A percentile compares a stretch with the other conserved stretches of the same genome.
Conservation (phyloP, 2,888 invertebrate species). For the Cerceris rybyensis region DNA sequence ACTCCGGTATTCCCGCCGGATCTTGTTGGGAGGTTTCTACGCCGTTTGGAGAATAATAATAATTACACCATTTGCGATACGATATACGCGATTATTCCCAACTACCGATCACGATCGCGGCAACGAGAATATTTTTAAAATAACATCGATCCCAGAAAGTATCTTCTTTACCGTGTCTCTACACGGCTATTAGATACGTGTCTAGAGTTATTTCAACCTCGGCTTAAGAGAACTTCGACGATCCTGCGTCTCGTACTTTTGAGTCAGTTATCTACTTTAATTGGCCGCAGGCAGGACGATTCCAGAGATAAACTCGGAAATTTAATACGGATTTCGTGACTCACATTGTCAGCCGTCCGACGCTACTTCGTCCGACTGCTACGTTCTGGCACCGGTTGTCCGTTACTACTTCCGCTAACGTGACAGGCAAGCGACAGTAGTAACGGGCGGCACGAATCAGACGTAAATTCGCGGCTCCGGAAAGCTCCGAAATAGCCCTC, state of each 20-base stretch:
- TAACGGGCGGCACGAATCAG: slow-evolving; percentile 40
- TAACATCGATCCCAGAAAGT: not conserved
- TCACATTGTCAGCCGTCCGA: not conserved
- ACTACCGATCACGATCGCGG: not conserved
- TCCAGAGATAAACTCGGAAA: not conserved
- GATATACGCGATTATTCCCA: slow-evolving; percentile 1
- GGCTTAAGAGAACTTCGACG: no score
- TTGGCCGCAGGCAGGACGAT: no score
- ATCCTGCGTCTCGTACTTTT: no score
- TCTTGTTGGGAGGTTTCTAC: slow-evolving; percentile 49
- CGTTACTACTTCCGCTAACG: slow-evolving; percentile 34
- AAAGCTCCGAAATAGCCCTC: not conserved
- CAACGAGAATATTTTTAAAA: not conserved
- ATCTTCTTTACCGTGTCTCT: no score
- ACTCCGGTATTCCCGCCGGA: slow-evolving; percentile 32
- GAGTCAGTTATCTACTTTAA: no score
- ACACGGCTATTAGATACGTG: no score
- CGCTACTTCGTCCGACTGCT: slow-evolving; percentile 25
- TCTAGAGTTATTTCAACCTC: no score
- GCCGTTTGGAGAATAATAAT: slow-evolving; percentile 27
- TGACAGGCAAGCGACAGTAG: slow-evolving; percentile 30
- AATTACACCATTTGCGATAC: slow-evolving; percentile 32
- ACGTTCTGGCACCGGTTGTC: slow-evolving; percentile 12
- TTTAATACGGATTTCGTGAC: not conserved
- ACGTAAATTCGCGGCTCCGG: not conserved